Evolutionary conservation across 2,113 vertebrate genomes (phyloP), one percentile per base, ranked within the genome.

Genomic region (Tachuris rubrigastra): DNA sequence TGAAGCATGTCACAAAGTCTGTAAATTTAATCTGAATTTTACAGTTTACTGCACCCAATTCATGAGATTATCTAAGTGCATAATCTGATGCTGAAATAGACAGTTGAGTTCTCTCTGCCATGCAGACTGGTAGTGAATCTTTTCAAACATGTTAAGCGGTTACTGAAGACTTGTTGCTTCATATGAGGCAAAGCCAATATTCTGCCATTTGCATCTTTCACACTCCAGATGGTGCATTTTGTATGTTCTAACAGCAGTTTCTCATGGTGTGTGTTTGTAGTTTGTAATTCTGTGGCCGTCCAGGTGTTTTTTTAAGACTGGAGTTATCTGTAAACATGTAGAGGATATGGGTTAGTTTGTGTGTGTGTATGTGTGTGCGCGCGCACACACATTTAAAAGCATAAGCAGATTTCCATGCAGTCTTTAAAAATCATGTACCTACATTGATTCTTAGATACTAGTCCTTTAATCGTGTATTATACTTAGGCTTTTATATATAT

Each of bases 301-400:
- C 49, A 31, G 16, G 10, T 33, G n/a, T 62, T 74, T 86, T 58
- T 60, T 85, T 58, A 74, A 74, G 42, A 47, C 47, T 59, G 60
- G 52, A 50, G 41, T 27, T 52, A 9, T 27, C 31, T 58, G 58
- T 82, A 56, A 49, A 30, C 9, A 5, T 6, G 0, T 3, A 12
- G 30, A 75, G 24, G 31, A 16, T 44, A 33, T 71, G 21, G 13
- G 55, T 52, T 71, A 13, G 3, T 65, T 14, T 27, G 12, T 20
- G 21, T 30, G 27, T 41, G 39, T 41, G 39, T n/a, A n/a, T 41
- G 39, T 41, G 39, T 41, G 39, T 41, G 12, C 39, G 12, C 7
- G 31, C 2, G 6, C 4, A 15, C 3, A 2, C 6, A 13, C 3
- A 0, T 72, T 65, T 39, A 44, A 89, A n/a, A 21, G 23, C 28